Conservation (phyloP, 2,113 vertebrate genomes). For the Melanerpes formicivorus region DNA sequence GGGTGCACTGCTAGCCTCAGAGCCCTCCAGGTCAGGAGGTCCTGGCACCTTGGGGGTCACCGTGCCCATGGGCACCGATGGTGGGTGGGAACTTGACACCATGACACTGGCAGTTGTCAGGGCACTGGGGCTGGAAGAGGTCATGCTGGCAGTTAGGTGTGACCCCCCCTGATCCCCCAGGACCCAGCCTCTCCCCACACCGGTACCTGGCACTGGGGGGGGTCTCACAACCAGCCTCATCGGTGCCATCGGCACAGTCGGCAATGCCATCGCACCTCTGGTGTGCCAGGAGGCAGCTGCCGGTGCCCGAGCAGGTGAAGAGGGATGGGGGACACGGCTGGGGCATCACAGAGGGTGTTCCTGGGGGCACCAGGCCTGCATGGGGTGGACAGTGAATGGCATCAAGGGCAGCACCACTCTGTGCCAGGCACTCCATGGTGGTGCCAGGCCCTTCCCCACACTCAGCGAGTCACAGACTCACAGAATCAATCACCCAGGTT, state of each 20-base stretch:
- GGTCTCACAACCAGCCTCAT: conserved; percentile 76
- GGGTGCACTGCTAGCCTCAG: not conserved
- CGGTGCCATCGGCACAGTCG: conserved; percentile 78
- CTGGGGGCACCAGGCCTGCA: not conserved
- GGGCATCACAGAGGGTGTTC: not conserved
- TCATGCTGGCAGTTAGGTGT: not conserved
- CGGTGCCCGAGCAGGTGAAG: not conserved
- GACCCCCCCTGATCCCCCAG: no score
- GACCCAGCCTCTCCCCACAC: not conserved
- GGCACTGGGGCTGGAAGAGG: not conserved
- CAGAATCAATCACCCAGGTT: no score
- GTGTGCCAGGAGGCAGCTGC: not conserved
- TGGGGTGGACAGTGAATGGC: not conserved
- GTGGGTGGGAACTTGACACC: not conserved
- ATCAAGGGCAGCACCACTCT: not conserved
- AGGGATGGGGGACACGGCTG: conserved; percentile 14
- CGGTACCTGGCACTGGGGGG: conserved; percentile 35
- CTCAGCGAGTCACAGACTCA: conserved; percentile 29
- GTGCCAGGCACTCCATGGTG: not conserved
- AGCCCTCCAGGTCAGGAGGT: not conserved
- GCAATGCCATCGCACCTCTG: conserved; percentile 61
- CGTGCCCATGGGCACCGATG: not conserved
- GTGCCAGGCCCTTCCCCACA: not conserved
- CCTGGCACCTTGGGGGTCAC: not conserved
- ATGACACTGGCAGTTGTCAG: not conserved